Conservation (phyloP, 2,113 vertebrate genomes). For the Megaleporinus macrocephalus region DNA sequence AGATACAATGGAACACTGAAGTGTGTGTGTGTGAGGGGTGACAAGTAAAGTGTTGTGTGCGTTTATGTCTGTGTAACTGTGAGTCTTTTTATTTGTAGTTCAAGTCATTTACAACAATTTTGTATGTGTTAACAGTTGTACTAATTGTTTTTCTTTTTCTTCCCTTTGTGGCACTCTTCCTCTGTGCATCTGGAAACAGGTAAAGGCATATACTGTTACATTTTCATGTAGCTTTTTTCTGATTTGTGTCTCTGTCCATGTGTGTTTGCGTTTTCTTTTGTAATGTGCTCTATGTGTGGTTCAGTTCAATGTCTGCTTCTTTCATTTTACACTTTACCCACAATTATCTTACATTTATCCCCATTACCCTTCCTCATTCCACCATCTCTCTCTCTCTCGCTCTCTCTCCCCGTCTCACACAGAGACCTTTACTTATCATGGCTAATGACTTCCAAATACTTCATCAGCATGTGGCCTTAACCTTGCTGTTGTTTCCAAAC, state of each 20-base stretch:
- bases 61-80: not conserved
- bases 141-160: not conserved
- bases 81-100: not conserved
- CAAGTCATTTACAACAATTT: not conserved
- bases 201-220: not conserved
- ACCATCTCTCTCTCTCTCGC: constrained; percentile 49
- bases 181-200: constrained; percentile 23
- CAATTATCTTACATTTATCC: constrained; percentile 29
- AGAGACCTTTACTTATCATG: constrained; percentile 48
- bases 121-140: not conserved
- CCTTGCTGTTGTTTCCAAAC: constrained; percentile 89
- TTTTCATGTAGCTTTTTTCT: not conserved
- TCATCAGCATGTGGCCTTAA: constrained; percentile 88
- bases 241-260: not conserved
- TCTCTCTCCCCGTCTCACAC: constrained; percentile 31
- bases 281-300: not conserved
- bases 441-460: constrained; percentile 86
- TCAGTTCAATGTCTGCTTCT: not conserved
- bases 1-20: not conserved
- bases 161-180: not conserved
- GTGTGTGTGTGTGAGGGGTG: too few species aligned
- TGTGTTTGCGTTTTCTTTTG: constrained; percentile 1
- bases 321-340: constrained; percentile 5
- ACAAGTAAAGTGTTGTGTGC: not conserved
- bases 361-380: constrained; percentile 46